Evolutionary conservation across 2,797 vertebrate genomes (phyloP), one percentile per base, ranked within the genome.

Genomic region (Tolypeutes matacus): DNA sequence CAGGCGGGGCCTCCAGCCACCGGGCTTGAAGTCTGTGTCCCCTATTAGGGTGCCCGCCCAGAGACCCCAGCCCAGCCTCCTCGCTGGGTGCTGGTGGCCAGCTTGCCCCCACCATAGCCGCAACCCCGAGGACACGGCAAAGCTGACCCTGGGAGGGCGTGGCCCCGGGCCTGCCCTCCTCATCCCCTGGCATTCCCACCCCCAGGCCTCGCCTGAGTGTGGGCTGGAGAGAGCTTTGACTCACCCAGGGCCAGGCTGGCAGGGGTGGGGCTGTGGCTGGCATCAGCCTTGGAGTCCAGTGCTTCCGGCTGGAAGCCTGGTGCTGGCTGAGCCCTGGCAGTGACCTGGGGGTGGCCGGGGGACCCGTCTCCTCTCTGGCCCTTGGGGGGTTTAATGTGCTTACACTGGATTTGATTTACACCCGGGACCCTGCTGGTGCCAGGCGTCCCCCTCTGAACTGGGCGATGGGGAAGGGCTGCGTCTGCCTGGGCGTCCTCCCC

Each of bases 241-340:
- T 17, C 60, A 7, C 51, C n/a, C 23, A 2, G 36, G 53, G 29
- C 39, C 39, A 39, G 39, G 39, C 39, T 39, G 18, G 13, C 2
- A 2, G 27, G 29, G 9, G 13, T 11, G 13, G 49, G 39, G 39
- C 4, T n/a, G 39, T 7, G 7, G 39, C 39, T 39, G 39, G 39
- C 39, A 39, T 39, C 7, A 7, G 39, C 39, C 5, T 81, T 21
- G 0, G 0, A 2, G 18, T 39, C 42, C 0, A 0, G 2, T 4
- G 60, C 62, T n/a, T 29, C 39, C 49, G 3, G 39, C 9, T 46
- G 3, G 46, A 23, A 17, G 46, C 20, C 4, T 3, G 2, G 12
- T 7, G 58, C 31, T 5, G 31, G 21, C 23, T 0, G 17, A 23
- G 46, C 12, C 49, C 7, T 7, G 39, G 39, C 39, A 39, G 39